Evolutionary conservation across 1,140 invertebrate genomes (phyloP).

Genomic region (Diachasma alloeum): DNA sequence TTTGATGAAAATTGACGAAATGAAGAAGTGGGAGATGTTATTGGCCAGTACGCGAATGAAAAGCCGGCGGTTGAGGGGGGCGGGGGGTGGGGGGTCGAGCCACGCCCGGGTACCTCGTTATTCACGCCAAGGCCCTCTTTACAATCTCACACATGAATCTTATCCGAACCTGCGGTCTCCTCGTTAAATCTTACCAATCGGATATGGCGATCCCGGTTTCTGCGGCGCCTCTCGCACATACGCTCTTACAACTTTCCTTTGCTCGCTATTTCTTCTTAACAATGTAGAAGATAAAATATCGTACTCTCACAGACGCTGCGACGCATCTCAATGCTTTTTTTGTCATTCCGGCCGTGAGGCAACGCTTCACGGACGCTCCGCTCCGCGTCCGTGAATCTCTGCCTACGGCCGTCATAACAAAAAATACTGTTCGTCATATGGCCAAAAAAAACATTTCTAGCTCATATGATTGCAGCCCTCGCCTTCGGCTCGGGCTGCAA

Average conservation of each 20-base stretch:
- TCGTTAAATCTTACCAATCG: conserved; percentile 55
- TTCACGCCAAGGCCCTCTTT: conserved; percentile 30
- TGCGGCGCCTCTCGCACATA: background rate
- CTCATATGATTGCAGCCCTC: too few species aligned
- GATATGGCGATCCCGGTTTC: conserved; percentile 29
- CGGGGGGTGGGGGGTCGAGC: background rate
- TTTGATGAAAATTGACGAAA: background rate
- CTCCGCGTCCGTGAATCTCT: too few species aligned
- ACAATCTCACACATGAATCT: conserved; percentile 59
- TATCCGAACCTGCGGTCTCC: conserved; percentile 46
- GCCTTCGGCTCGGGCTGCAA: too few species aligned
- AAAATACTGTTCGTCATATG: too few species aligned
- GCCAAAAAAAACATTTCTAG: too few species aligned
- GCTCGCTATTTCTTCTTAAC: background rate
- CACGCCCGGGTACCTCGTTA: conserved; percentile 25
- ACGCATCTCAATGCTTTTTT: too few species aligned
- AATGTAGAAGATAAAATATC: conserved; percentile 33
- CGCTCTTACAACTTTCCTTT: conserved; percentile 5
- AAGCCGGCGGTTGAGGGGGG: background rate
- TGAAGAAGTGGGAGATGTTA: background rate
- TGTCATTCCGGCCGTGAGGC: too few species aligned
- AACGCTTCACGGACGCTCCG: too few species aligned
- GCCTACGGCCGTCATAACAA: too few species aligned
- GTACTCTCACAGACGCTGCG: conserved; percentile 13
- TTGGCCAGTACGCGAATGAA: background rate